Evolutionary conservation across 1,140 invertebrate genomes (phyloP), one percentile per base, ranked within the genome.

Genomic region (Lithobius niger): DNA sequence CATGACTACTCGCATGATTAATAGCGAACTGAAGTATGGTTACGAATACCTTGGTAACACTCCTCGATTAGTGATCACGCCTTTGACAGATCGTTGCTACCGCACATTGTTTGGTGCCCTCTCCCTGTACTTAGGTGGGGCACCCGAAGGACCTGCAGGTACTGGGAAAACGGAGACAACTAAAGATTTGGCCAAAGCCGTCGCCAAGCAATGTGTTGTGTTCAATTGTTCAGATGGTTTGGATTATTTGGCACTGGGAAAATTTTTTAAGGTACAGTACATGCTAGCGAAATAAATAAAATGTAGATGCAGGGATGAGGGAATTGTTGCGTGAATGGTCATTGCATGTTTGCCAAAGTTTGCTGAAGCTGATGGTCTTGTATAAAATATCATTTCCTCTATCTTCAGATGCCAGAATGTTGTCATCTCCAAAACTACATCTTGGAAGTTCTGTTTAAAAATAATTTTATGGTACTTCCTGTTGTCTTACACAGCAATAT

Each of bases 111-210:
- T 94, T 67, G 87, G 88, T 45, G 92, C 91, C 6, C 71, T 96
- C 15, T 85, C 88, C 76, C 75, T 95, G 19, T 75, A 80, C 67
- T 66, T 80, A 26, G 67, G 70, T 6, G 91, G 92, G 25, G 90
- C 91, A 18, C 89, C 90, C 0, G 90, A 95, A 75, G 93, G 93
- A 10, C 92, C 93, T 0, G 92, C 93, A 2, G 92, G 92, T 31
- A 80, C 92, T 0, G 94, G 94, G 21, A 97, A 97, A 72, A 96
- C 91, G 0, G 93, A 97, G 72, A 96, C 91, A 0, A 91, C 86
- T 0, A 97, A 97, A 72, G 93, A 97, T 79, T 73, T 98, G 59
- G 92, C 92, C 0, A 97, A 96, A 71, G 90, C 92, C 4, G 83
- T 97, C 0, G 92, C 92, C 0, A 95, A 94, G 65, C 90, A 96